A percentile compares a stretch with the other conserved stretches of the same genome.
phyloP scores from a whole-genome alignment of 2,113 vertebrate species.

The Andinoacara biseriatus region DNA sequence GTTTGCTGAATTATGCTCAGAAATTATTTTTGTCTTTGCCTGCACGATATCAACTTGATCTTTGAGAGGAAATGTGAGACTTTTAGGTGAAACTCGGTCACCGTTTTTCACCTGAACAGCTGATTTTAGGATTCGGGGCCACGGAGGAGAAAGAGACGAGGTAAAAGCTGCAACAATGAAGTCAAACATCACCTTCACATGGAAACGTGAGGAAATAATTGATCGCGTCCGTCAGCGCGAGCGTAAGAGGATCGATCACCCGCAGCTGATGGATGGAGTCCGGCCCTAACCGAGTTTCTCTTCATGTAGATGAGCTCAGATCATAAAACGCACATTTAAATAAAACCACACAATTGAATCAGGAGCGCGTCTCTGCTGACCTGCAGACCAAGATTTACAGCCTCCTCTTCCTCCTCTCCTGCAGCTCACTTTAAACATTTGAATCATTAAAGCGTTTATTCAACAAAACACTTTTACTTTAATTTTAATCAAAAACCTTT shows the following conservation, averaged over 20 bases:
- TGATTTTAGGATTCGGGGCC: too few species aligned
- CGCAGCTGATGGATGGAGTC: background rate
- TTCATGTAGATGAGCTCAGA: constrained; percentile 31
- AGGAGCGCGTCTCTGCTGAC: background rate
- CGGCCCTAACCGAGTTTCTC: background rate
- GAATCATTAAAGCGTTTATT: background rate
- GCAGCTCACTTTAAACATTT: too few species aligned
- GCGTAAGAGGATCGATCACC: background rate
- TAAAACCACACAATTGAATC: background rate
- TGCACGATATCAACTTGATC: background rate
- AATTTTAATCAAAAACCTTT: background rate
- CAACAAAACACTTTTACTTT: background rate
- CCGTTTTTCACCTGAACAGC: too few species aligned
- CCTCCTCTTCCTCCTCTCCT: background rate
- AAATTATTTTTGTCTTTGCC: background rate
- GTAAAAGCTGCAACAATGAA: background rate
- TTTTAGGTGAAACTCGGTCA: background rate
- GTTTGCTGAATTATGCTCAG: background rate
- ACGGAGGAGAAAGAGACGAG: background rate
- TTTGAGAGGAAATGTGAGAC: background rate
- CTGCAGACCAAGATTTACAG: background rate
- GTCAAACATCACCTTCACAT: background rate
- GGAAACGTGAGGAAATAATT: background rate
- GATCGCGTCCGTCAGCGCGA: background rate
- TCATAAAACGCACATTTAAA: background rate